These are phyloP conservation scores for Valencia hispanica DNA, from an alignment of 2,797 vertebrate species.

Conservation along the genomic window DNA sequence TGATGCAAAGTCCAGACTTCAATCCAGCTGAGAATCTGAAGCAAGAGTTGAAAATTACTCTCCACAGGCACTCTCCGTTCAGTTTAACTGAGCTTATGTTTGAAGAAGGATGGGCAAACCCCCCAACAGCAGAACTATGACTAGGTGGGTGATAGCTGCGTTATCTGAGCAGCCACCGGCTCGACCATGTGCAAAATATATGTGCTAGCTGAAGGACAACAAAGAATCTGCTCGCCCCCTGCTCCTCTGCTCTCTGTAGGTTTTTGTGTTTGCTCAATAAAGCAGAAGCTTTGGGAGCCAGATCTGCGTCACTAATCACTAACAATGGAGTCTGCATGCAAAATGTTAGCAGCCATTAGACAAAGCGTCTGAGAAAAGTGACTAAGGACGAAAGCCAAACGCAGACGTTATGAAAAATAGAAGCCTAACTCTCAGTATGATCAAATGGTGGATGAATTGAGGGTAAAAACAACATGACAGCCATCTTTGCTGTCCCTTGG, in stretches of 20 bases:
- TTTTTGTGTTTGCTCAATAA: conserved; percentile 67
- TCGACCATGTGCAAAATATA: neutral
- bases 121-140: conserved; percentile 1
- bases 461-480: conserved; percentile 24
- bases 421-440: neutral
- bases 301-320: conserved; percentile 49
- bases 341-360: neutral
- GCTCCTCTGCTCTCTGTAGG: conserved; percentile 15
- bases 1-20: neutral
- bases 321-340: conserved; percentile 27
- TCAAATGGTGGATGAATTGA: neutral
- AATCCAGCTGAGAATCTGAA: too few species aligned
- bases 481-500: neutral
- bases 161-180: neutral
- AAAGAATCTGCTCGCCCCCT: conserved; percentile 8
- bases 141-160: conserved; percentile 8
- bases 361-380: neutral
- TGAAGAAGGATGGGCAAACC: too few species aligned
- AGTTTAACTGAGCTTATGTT: neutral
- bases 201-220: neutral
- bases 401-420: neutral
- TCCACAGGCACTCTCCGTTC: neutral
- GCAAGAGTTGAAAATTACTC: too few species aligned
- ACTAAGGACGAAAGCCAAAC: neutral
- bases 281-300: conserved; percentile 54